A percentile compares a stretch with the other conserved stretches of the same genome.
phyloP scores from a whole-genome alignment of 1,140 invertebrate genomes.

The Rhopalosiphum maidis region DNA sequence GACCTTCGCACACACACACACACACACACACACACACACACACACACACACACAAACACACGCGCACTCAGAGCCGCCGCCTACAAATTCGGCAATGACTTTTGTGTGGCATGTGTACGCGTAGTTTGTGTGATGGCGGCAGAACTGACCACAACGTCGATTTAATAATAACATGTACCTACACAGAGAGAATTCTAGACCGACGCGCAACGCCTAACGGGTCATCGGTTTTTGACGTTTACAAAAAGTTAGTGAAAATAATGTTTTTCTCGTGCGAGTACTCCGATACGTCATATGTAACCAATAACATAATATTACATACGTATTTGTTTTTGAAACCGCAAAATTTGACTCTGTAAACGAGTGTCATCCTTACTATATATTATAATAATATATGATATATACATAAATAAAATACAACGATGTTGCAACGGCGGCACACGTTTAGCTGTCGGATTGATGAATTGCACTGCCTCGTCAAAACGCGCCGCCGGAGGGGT shows the following conservation, averaged over 20 bases:
- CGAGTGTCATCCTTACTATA: neutral
- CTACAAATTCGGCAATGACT: neutral
- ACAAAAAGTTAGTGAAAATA: neutral
- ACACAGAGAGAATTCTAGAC: neutral
- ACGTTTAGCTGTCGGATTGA: neutral
- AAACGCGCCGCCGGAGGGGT: neutral
- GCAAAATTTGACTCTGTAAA: neutral
- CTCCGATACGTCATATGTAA: neutral
- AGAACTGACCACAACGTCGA: neutral
- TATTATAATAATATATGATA: neutral
- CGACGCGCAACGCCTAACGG: neutral
- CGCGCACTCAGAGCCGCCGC: too few species aligned
- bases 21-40: too few species aligned
- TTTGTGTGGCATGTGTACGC: neutral
- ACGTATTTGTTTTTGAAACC: neutral
- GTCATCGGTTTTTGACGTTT: neutral
- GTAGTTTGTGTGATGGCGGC: neutral
- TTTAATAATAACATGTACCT: neutral
- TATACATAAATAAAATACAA: slow-evolving; percentile 11
- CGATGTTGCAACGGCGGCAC: neutral
- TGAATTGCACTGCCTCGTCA: neutral
- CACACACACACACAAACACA: too few species aligned
- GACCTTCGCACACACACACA: too few species aligned
- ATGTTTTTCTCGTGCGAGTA: neutral
- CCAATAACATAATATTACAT: neutral